Base-by-base conservation (phyloP, 2,888 invertebrate species). In the Teleogryllus oceanicus region DNA sequence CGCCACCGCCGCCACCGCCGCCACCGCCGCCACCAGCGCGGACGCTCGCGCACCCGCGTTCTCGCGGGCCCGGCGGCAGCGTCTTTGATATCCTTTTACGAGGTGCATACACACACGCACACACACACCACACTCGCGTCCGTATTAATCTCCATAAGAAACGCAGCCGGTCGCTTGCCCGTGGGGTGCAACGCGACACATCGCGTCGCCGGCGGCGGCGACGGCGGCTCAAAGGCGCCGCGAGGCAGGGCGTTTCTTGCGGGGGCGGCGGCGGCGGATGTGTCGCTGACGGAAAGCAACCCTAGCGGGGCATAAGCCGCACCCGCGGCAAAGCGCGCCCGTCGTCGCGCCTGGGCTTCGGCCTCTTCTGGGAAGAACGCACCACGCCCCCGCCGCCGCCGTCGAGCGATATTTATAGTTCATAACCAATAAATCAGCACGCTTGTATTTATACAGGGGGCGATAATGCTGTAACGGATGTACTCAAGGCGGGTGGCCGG, bases 201-300 rank as follows among this genome's bases (percentile, higher is more conserved):
- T 62, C 62, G 62, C 62, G 62, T 62, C 62, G 62, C 62, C 62
- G 37, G 62, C 62, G 24, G 24, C 24, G 24, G 24, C 24, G 24
- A 3, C 62, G 16, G 62, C 62, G 62, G 16, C n/a, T 62, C 62
- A 62, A 62, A 62, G 62, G 8, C 16, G 8, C 62, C 62, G 62
- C 62, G 13, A 11, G 16, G 62, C 62, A n/a, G 16, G 62, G 62
- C 62, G 62, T 62, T 62, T 62, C 16, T 16, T 62, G 62, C 62
- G 62, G 62, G 62, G 62, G 62, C 37, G 37, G 37, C 37, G 37
- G 37, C 37, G n/a, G 62, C 62, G 62, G 62, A 62, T 62, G 62
- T 62, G 62, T 62, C 62, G 62, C 62, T 62, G 62, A 62, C 62
- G 62, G 62, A 62, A 62, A 62, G 62, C 62, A 62, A 62, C 62